Evolutionary conservation across 2,113 vertebrate genomes (phyloP).

Genomic region (Syrmaticus mikado): DNA sequence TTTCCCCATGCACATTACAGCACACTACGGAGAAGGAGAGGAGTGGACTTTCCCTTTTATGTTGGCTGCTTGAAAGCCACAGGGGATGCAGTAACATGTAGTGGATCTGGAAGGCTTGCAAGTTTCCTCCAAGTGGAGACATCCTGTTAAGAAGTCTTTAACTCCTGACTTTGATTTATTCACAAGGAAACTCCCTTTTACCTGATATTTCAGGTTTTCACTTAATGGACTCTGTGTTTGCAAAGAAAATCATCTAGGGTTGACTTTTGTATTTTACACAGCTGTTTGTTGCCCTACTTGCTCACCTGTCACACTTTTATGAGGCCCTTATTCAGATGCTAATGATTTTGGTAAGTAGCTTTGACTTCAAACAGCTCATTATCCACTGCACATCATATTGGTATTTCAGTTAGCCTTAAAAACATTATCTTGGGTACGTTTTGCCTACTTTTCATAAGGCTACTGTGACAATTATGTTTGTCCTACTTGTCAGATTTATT

Average conservation of each 20-base stretch:
- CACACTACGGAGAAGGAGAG: background rate
- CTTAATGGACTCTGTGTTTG: background rate
- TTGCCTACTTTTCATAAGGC: background rate
- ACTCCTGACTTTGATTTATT: background rate
- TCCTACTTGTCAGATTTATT: background rate
- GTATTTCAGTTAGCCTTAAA: background rate
- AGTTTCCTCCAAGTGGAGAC: background rate
- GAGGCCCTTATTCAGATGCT: background rate
- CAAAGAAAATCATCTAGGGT: background rate
- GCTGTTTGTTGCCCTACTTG: background rate
- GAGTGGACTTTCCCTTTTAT: background rate
- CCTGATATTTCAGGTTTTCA: background rate
- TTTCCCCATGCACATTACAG: background rate
- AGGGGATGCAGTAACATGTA: background rate
- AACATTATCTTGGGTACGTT: background rate
- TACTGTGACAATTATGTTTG: background rate
- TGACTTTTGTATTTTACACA: background rate
- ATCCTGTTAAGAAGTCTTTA: background rate
- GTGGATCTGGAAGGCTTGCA: background rate
- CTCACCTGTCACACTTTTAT: background rate
- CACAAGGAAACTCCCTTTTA: background rate
- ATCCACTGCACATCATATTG: background rate
- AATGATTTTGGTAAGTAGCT: background rate
- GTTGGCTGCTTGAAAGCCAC: background rate
- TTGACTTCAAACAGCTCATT: background rate